Evolutionary conservation across 2,888 invertebrate genomes (phyloP).

Genomic region (Parnassius orleans): DNA sequence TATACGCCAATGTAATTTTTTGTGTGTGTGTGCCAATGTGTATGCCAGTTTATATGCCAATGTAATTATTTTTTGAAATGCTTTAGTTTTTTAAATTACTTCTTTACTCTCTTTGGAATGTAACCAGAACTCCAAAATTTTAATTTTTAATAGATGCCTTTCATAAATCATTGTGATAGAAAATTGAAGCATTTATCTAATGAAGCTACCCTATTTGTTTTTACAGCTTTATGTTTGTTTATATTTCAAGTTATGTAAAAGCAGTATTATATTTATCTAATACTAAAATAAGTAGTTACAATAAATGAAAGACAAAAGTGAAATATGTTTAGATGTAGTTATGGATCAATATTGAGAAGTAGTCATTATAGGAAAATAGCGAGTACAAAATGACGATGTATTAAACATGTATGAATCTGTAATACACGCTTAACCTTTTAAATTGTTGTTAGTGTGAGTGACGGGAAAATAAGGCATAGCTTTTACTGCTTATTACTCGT

Average conservation of each 20-base stretch:
- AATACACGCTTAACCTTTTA: neutral
- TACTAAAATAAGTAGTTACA: conserved; percentile 36
- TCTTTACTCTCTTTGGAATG: no score
- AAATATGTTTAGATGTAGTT: conserved; percentile 61
- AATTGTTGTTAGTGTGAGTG: neutral
- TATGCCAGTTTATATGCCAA: no score
- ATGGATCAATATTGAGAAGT: conserved; percentile 3
- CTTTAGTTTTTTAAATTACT: no score
- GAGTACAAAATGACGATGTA: conserved; percentile 12
- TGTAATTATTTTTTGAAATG: no score
- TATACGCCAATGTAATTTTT: no score
- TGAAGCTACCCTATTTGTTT: no score
- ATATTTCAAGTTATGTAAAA: conserved; percentile 9
- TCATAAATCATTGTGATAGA: no score
- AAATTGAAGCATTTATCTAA: no score
- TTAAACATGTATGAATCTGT: neutral
- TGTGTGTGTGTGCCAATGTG: no score
- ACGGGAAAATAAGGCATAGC: neutral
- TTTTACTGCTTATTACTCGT: neutral
- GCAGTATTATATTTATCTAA: conserved; percentile 23
- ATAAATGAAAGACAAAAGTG: conserved; percentile 76
- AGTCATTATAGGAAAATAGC: conserved; percentile 4
- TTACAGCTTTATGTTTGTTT: neutral
- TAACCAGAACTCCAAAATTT: no score
- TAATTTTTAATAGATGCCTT: no score